Percentiles rank a stretch among this genome's conserved stretches.
phyloP scores from a whole-genome alignment of 92 coral and sea anemone genomes.

The Phenganax subtilis region DNA sequence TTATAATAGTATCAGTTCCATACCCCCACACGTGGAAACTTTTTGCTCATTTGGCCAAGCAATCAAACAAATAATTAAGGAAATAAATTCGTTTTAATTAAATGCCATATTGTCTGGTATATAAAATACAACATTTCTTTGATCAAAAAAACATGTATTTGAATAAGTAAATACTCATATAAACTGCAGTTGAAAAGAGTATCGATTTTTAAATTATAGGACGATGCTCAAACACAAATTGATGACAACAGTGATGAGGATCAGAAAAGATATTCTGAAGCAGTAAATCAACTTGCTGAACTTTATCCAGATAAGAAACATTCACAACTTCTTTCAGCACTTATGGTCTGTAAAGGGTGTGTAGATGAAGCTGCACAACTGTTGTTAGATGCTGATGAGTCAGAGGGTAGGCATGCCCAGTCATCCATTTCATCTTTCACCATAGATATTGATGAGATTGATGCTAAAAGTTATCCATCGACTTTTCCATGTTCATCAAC shows the following conservation, averaged over 20 bases:
- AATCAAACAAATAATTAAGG: no score
- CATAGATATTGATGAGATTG: no score
- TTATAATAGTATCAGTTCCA: no score
- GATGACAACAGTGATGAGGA: background rate
- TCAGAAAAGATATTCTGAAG: background rate
- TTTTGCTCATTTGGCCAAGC: no score
- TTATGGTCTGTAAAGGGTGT: background rate
- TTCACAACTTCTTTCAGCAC: conserved; percentile 6
- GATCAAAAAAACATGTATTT: background rate
- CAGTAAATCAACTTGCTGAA: background rate
- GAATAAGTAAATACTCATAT: background rate
- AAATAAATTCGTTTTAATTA: no score
- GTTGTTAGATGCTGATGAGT: conserved; percentile 1
- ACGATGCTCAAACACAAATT: background rate
- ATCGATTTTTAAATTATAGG: background rate
- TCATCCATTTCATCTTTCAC: no score
- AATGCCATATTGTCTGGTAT: no score
- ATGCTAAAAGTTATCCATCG: no score
- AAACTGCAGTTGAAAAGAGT: no score
- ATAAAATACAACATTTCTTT: background rate
- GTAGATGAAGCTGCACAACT: background rate
- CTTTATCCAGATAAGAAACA: background rate
- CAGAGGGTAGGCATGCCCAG: background rate
- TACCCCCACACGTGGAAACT: no score
- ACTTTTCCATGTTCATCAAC: no score